Evolutionary conservation across 2,888 invertebrate genomes (phyloP).

Genomic region (Scelioninae gen. 1): DNA sequence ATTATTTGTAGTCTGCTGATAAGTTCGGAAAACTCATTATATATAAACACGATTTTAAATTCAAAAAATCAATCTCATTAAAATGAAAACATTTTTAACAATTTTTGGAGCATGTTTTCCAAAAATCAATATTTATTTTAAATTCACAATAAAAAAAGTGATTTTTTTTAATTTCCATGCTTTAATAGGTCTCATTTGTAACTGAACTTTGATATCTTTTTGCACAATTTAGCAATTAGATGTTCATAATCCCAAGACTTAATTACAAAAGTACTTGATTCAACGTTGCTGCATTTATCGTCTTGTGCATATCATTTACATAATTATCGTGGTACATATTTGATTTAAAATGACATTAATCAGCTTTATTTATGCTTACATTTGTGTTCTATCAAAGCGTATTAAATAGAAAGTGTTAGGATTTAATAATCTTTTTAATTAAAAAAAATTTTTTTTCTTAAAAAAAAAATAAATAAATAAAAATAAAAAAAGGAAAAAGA

Average conservation of each 20-base stretch:
- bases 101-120: too few species aligned
- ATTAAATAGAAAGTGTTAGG: not conserved
- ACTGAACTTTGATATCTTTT: too few species aligned
- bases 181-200: too few species aligned
- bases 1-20: not conserved
- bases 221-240: too few species aligned
- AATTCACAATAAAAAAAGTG: too few species aligned
- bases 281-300: not conserved
- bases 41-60: too few species aligned
- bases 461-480: not conserved
- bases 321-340: conserved; percentile 10
- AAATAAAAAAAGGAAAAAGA: not conserved
- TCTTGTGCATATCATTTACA: conserved; percentile 22
- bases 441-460: not conserved
- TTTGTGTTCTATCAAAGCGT: not conserved
- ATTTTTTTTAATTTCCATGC: too few species aligned
- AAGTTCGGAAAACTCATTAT: not conserved
- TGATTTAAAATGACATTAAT: conserved; percentile 18
- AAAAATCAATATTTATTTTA: too few species aligned
- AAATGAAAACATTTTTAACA: too few species aligned
- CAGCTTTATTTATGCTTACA: conserved; percentile 16
- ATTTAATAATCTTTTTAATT: not conserved
- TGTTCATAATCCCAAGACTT: too few species aligned
- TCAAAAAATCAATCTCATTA: too few species aligned
- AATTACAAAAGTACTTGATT: not conserved